A percentile compares a stretch with the other conserved stretches of the same genome.
Evolutionary conservation across 1,140 invertebrate species (phyloP).

Genomic region (Uloborus diversus): DNA sequence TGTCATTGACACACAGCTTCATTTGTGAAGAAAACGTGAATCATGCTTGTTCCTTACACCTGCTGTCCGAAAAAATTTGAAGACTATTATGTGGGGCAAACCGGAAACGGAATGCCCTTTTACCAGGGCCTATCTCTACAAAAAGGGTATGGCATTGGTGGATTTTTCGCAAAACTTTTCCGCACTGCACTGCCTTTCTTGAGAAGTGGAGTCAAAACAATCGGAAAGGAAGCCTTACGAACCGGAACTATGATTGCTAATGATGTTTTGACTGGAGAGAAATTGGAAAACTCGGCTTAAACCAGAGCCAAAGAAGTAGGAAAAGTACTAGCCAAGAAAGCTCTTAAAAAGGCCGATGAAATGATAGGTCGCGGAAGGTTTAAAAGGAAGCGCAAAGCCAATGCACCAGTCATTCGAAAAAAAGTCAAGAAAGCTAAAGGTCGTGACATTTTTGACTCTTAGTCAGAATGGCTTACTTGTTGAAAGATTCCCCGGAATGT

Average conservation of each 20-base stretch:
- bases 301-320: neutral
- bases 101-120: neutral
- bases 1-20: neutral
- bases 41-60: neutral
- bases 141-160: neutral
- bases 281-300: neutral
- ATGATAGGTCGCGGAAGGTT: constrained; percentile 5
- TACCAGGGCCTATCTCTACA: neutral
- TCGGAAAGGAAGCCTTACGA: constrained; percentile 8
- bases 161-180: constrained; percentile 1
- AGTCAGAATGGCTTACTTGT: neutral
- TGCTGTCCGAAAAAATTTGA: constrained; percentile 2
- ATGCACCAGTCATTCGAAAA: neutral
- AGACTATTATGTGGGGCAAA: neutral
- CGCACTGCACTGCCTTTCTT: neutral
- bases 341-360: neutral
- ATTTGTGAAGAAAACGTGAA: neutral
- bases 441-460: neutral
- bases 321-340: neutral
- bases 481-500: constrained; percentile 6
- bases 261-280: neutral
- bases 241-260: neutral
- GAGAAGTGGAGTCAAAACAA: neutral
- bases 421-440: neutral
- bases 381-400: constrained; percentile 16